Percentiles rank a stretch among this genome's conserved stretches.
These are phyloP conservation scores for Clamator glandarius DNA, from an alignment of 2,797 vertebrate genomes.

Conservation along the genomic window DNA sequence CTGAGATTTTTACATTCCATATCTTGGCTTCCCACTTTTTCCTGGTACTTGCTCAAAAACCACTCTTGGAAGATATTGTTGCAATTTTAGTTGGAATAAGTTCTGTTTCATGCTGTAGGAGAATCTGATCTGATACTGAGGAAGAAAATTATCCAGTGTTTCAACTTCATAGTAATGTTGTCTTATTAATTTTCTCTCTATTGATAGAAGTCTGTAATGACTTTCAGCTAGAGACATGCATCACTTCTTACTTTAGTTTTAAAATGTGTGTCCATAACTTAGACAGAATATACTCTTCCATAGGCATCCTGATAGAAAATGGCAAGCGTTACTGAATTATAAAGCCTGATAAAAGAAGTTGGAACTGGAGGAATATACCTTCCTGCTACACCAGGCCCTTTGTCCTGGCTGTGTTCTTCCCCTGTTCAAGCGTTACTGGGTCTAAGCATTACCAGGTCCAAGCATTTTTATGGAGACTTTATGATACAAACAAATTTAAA, in stretches of 20 bases:
- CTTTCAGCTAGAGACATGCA: background rate
- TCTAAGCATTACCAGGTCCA: no score
- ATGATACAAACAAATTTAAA: no score
- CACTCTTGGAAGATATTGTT: background rate
- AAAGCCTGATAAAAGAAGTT: background rate
- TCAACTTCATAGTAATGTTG: background rate
- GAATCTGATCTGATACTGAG: background rate
- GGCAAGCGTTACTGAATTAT: background rate
- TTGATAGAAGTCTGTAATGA: background rate
- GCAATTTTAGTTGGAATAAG: background rate
- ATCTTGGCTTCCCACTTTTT: background rate
- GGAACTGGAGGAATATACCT: background rate
- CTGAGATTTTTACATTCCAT: background rate
- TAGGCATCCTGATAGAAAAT: background rate
- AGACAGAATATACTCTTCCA: background rate
- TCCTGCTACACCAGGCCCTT: background rate
- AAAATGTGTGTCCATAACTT: background rate
- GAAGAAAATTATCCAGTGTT: background rate
- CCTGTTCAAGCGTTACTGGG: background rate
- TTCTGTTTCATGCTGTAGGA: background rate
- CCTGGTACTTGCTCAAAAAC: background rate
- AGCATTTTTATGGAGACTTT: background rate
- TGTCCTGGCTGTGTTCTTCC: background rate
- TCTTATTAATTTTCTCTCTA: background rate
- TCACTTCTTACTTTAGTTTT: background rate